Evolutionary conservation across 2,797 vertebrate genomes (phyloP).

Genomic region (Crocodylus rhombifer): DNA sequence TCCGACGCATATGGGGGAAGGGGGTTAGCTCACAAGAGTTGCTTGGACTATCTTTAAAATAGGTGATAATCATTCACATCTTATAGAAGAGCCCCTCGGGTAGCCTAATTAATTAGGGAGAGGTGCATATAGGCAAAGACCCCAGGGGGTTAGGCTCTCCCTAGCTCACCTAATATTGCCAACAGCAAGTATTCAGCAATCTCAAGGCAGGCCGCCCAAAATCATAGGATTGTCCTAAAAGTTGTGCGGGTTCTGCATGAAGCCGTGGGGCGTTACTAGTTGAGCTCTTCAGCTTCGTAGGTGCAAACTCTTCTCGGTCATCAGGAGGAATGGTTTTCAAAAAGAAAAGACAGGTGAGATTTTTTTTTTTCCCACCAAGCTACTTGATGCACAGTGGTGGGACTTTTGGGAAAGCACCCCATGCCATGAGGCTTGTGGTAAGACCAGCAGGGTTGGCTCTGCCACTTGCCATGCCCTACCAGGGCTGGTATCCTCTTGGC

Average conservation of each 20-base stretch:
- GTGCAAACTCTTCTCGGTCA: background rate
- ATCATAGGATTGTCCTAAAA: conserved; percentile 2
- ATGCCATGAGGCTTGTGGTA: background rate
- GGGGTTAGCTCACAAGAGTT: background rate
- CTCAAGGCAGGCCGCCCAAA: background rate
- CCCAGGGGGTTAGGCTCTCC: background rate
- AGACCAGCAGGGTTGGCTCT: background rate
- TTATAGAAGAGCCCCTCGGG: background rate
- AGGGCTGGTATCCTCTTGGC: background rate
- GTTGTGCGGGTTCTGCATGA: conserved; percentile 2
- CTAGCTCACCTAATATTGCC: background rate
- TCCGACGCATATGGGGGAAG: background rate
- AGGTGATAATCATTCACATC: background rate
- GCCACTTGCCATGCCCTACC: background rate
- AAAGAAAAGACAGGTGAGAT: background rate
- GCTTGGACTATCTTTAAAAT: background rate
- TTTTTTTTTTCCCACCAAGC: background rate
- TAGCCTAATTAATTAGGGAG: background rate
- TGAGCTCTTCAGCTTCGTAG: background rate
- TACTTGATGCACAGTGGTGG: background rate
- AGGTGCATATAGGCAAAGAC: background rate
- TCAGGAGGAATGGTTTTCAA: background rate
- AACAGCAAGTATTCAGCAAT: background rate
- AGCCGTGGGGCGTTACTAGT: conserved; percentile 20
- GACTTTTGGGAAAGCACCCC: background rate